Evolutionary conservation across 2,888 invertebrate genomes (phyloP).

Genomic region (Lampropteryx suffumata): DNA sequence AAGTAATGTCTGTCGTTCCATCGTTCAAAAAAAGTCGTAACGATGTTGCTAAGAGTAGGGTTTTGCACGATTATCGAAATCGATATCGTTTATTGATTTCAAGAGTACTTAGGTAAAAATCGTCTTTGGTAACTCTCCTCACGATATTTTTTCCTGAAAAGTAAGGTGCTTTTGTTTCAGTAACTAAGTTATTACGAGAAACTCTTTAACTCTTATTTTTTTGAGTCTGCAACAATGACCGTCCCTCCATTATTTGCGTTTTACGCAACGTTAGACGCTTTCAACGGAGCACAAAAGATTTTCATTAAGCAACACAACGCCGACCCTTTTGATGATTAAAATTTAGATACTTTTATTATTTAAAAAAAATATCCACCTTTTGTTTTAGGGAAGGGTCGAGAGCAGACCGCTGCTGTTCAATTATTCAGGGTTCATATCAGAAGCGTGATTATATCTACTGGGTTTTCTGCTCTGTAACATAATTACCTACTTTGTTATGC

Average conservation of each 20-base stretch:
- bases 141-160: background rate
- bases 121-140: too few relatives aligned
- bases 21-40: too few relatives aligned
- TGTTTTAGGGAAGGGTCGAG: slow-evolving; percentile 57
- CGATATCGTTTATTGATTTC: too few relatives aligned
- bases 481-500: too few relatives aligned
- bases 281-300: slow-evolving; percentile 43
- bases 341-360: slow-evolving; percentile 46
- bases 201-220: slow-evolving; percentile 19
- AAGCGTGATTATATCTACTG: slow-evolving; percentile 39
- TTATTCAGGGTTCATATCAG: slow-evolving; percentile 58
- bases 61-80: too few relatives aligned
- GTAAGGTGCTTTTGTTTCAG: slow-evolving; percentile 7
- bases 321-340: slow-evolving; percentile 58
- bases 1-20: too few relatives aligned
- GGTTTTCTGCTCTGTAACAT: too few relatives aligned
- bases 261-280: slow-evolving; percentile 35
- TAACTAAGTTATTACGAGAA: slow-evolving; percentile 12
- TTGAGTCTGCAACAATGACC: slow-evolving; percentile 25
- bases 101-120: too few relatives aligned
- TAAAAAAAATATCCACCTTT: slow-evolving; percentile 53
- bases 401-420: slow-evolving; percentile 47
- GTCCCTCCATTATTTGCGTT: slow-evolving; percentile 32
- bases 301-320: slow-evolving; percentile 41
- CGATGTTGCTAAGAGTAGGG: too few relatives aligned